Conservation (phyloP, 2,113 vertebrate genomes). For the Phaethon lepturus region DNA sequence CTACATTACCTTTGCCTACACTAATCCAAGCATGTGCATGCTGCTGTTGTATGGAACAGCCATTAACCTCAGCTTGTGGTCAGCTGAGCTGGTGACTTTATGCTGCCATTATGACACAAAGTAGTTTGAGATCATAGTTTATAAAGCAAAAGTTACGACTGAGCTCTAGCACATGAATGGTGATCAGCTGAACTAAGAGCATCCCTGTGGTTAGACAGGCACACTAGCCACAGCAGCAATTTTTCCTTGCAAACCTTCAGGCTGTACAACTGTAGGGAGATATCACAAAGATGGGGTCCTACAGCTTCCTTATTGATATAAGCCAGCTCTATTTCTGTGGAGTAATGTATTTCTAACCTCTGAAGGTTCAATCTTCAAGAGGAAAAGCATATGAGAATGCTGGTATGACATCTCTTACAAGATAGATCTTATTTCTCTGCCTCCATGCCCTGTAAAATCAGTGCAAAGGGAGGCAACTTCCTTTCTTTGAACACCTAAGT, state of each 20-base stretch:
- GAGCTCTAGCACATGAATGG: not conserved
- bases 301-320: not conserved
- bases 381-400: not conserved
- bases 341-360: not conserved
- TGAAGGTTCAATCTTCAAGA: not conserved
- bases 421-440: not conserved
- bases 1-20: not conserved
- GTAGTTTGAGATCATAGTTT: not conserved
- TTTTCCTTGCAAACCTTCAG: not conserved
- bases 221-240: not conserved
- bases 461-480: not conserved
- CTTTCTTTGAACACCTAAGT: not conserved
- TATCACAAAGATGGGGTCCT: not conserved
- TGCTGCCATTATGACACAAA: not conserved
- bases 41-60: not conserved
- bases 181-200: not conserved
- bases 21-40: rapidly evolving
- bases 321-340: not conserved
- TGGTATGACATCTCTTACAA: not conserved
- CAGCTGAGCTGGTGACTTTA: not conserved
- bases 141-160: not conserved
- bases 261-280: not conserved
- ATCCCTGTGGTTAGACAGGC: not conserved
- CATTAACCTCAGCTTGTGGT: not conserved
- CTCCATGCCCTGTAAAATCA: not conserved